phyloP scores from a whole-genome alignment of 2,888 invertebrate species.

The Ceriagrion tenellum region DNA sequence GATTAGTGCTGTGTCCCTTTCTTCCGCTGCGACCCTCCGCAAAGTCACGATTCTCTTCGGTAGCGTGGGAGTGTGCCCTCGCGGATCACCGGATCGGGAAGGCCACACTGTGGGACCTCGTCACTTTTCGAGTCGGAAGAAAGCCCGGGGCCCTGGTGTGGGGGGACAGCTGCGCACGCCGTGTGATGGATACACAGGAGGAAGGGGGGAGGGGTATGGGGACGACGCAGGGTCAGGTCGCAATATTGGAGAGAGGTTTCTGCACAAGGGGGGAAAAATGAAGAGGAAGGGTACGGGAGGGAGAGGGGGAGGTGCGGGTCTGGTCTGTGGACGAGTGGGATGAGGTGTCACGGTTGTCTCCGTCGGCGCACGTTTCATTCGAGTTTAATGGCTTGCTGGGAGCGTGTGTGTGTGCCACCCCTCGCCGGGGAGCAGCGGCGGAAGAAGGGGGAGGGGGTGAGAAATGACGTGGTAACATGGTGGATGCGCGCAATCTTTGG shows the following conservation, averaged over 20 bases:
- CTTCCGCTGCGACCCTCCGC: no score
- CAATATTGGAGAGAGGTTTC: constrained; percentile 7
- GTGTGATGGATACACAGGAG: not conserved
- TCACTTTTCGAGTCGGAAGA: not conserved
- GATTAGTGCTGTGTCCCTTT: no score
- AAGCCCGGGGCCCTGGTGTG: not conserved
- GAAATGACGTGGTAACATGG: not conserved
- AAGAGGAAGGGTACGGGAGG: not conserved
- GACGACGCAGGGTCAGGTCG: not conserved
- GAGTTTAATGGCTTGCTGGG: constrained; percentile 30
- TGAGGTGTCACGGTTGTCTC: not conserved
- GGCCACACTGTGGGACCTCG: not conserved
- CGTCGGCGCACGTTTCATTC: not conserved
- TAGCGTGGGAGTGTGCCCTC: no score
- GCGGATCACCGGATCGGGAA: no score
- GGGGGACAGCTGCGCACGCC: not conserved
- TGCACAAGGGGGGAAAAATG: not conserved
- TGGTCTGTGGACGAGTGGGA: not conserved
- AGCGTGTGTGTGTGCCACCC: not conserved
- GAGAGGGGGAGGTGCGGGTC: not conserved
- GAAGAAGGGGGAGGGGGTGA: not conserved
- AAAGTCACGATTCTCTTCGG: no score
- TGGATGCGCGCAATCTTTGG: not conserved
- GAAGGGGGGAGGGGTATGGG: not conserved
- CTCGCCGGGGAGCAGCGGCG: not conserved